These are phyloP conservation scores for Ophion ellenae DNA, from an alignment of 2,888 invertebrate species.

Conservation along the genomic window DNA sequence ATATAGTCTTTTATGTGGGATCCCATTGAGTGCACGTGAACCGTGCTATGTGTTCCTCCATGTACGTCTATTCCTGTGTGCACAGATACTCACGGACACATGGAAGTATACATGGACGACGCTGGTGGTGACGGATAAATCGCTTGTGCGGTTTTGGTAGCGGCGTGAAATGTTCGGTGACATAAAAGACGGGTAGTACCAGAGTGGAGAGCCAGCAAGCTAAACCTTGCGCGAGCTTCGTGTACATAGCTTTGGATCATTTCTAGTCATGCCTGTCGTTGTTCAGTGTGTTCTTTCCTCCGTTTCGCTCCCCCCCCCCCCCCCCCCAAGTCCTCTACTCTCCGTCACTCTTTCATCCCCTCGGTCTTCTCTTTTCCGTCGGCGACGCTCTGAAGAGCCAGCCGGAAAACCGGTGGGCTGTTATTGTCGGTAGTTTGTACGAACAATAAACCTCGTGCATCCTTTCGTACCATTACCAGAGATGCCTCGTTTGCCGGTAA, in stretches of 20 bases:
- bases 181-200: slow-evolving; percentile 37
- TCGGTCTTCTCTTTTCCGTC: background rate
- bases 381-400: slow-evolving; percentile 7
- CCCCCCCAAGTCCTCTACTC: background rate
- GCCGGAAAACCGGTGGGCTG: slow-evolving; percentile 64
- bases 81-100: background rate
- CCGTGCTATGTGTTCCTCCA: background rate
- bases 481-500: slow-evolving; percentile 75
- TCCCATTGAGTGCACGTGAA: slow-evolving; percentile 9
- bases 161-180: slow-evolving; percentile 15
- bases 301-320: background rate
- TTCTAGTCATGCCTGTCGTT: slow-evolving; percentile 26
- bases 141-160: background rate
- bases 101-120: background rate
- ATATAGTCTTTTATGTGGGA: no score
- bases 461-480: slow-evolving; percentile 72
- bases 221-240: slow-evolving; percentile 21
- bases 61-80: background rate
- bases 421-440: slow-evolving; percentile 75
- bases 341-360: background rate
- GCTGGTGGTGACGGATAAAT: slow-evolving; percentile 13
- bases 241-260: slow-evolving; percentile 40
- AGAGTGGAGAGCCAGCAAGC: background rate
- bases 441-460: slow-evolving; percentile 75
- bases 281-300: background rate